phyloP scores from a whole-genome alignment of 1,140 invertebrate genomes.

The Galleria mellonella region DNA sequence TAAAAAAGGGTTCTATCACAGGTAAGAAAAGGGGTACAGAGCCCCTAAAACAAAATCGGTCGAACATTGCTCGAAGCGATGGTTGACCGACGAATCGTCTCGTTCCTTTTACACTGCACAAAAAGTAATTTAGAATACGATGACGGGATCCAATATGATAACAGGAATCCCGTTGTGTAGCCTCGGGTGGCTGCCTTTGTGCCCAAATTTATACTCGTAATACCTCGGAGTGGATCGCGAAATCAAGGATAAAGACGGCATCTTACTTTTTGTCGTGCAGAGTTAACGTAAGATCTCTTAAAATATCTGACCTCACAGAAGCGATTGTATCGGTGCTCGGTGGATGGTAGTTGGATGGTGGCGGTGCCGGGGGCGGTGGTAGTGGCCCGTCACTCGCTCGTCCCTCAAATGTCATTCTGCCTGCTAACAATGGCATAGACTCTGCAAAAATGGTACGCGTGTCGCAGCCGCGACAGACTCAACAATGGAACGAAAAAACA shows the following conservation, averaged over 20 bases:
- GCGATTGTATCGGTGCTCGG: slow-evolving; percentile 10
- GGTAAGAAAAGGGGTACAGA: slow-evolving; percentile 49
- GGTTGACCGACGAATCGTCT: slow-evolving; percentile 41
- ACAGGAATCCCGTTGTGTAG: slow-evolving; percentile 67
- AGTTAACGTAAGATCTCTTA: slow-evolving; percentile 3
- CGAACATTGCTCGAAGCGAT: slow-evolving; percentile 59
- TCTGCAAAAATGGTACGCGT: slow-evolving; percentile 67
- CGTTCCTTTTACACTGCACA: slow-evolving; percentile 45
- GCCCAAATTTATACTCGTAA: slow-evolving; percentile 18
- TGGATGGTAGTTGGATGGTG: slow-evolving; percentile 12
- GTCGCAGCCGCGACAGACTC: slow-evolving; percentile 42
- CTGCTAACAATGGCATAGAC: slow-evolving; percentile 58
- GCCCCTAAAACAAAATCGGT: slow-evolving; percentile 36
- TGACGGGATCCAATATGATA: slow-evolving; percentile 62
- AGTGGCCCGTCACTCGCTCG: slow-evolving; percentile 15
- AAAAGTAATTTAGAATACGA: slow-evolving; percentile 59
- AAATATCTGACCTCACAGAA: slow-evolving; percentile 29
- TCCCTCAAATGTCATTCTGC: slow-evolving; percentile 63
- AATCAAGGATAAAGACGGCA: slow-evolving; percentile 5
- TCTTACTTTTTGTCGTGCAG: slow-evolving; percentile 12
- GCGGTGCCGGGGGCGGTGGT: slow-evolving; percentile 18
- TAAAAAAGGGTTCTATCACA: slow-evolving; percentile 23
- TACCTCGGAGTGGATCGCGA: slow-evolving; percentile 2
- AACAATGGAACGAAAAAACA: slow-evolving; percentile 70
- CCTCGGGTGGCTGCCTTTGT: slow-evolving; percentile 34